Conservation (phyloP, 2,113 vertebrate species). For the Brachyhypopomus occidentalis region DNA sequence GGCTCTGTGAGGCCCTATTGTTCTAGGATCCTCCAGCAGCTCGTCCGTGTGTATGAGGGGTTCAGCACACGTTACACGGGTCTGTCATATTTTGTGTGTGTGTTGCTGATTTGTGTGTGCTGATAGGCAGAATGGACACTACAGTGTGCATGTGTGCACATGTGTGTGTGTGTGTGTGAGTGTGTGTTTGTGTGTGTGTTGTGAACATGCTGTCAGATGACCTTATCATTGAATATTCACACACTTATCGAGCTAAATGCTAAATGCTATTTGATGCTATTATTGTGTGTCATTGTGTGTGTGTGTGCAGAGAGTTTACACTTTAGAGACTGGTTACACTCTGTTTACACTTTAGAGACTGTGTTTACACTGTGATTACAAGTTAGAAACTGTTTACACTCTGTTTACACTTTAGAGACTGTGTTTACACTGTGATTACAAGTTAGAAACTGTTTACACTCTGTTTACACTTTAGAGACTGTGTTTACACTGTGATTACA, state of each 20-base stretch:
- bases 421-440: no score
- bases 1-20: conserved; percentile 77
- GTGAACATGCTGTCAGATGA: conserved; percentile 24
- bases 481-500: no score
- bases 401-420: no score
- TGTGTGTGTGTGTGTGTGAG: conserved; percentile 16
- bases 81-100: conserved; percentile 33
- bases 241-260: conserved; percentile 56
- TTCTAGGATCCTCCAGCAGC: conserved; percentile 74
- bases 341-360: no score
- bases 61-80: background rate
- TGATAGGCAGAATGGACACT: background rate
- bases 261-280: conserved; percentile 50
- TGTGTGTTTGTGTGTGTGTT: conserved; percentile 43
- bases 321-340: no score
- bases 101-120: conserved; percentile 34
- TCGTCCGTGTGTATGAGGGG: conserved; percentile 22
- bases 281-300: conserved; percentile 60
- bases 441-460: no score
- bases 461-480: no score
- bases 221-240: conserved; percentile 60
- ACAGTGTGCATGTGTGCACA: background rate
- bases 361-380: no score
- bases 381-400: no score
- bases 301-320: conserved; percentile 18